Base-by-base conservation (phyloP, 2,797 vertebrate species). In the Petrocephalus schoutedeni region DNA sequence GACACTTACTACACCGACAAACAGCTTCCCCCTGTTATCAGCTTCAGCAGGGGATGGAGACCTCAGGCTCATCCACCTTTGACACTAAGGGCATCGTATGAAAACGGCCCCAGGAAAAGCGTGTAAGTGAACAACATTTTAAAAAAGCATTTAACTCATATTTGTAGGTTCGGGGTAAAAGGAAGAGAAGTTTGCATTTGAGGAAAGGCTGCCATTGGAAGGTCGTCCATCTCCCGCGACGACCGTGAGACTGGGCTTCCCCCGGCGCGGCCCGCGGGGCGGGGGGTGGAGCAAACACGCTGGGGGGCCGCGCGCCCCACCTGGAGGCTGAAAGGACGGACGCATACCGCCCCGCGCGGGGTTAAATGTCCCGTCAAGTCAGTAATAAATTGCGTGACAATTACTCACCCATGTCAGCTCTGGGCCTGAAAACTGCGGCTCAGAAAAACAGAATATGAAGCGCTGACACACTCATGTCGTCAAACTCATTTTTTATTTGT, bases 291-390 rank as follows among this genome's bases (percentile, higher is more conserved):
- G 41, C 16, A 56, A 3, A 51, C 85, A 23, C 32, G 53, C 85
- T 32, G 89, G 10, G 71, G 53, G 58, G 85, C 77, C 58, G 4
- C 2, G 41, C 59, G 28, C 87, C 89, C 84, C 58, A 36, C 87
- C 10, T 85, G 16, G 88, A 51, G 32, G 16, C 54, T 89, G 84
- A 86, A 84, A 87, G 51, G 87, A 45, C n/a, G 41, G 59, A 7
- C 21, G 67, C 51, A 23, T 32, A 64, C 36, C 32, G 12, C 83
- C 82, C 77, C 82, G 71, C 58, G 59, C 2, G 41, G 84, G 88
- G 89, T 89, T 85, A 90, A 89, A 89, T n/a, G 85, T 85, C 88
- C 71, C 12, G 28, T 87, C 85, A 85, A 53, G 85, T 41, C 88
- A 61, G 57, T 16, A 59, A 87, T 83, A 87, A 71, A 88, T 84